Conservation (phyloP, 2,888 invertebrate genomes). For the Latrodectus elegans region DNA sequence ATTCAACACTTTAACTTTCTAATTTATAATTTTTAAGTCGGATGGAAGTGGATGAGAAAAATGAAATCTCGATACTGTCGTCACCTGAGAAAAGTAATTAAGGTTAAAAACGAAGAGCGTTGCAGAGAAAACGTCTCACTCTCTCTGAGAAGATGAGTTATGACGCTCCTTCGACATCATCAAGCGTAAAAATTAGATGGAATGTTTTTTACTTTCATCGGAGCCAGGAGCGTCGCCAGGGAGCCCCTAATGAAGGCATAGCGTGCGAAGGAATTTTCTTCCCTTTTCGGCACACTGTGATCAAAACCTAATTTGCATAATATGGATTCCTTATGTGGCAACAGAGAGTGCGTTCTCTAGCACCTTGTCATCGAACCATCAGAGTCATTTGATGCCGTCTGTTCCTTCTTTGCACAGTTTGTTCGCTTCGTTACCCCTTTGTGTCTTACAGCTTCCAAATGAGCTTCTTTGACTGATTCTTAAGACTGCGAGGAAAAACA, state of each 20-base stretch:
- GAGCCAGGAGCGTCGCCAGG: constrained; percentile 29
- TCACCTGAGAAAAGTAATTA: constrained; percentile 55
- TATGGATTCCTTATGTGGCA: constrained; percentile 9
- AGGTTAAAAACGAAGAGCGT: constrained; percentile 10
- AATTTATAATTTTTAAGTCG: not conserved
- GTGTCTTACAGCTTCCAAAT: no score
- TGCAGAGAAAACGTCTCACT: constrained; percentile 9
- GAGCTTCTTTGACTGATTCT: no score
- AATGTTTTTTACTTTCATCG: not conserved
- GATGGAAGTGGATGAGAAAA: not conserved
- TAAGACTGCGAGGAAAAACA: no score
- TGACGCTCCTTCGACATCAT: not conserved
- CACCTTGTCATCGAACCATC: constrained; percentile 34
- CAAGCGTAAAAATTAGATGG: constrained; percentile 26
- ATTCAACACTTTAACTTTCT: not conserved
- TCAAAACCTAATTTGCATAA: constrained; percentile 62
- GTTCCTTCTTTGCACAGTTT: not conserved
- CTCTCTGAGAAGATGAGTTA: not conserved
- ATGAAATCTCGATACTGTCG: not conserved
- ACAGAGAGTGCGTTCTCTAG: constrained; percentile 14
- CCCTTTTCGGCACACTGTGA: constrained; percentile 28
- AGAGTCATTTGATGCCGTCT: constrained; percentile 29
- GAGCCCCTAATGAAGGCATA: constrained; percentile 53
- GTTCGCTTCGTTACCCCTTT: no score
- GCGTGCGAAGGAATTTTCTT: constrained; percentile 46